Evolutionary conservation across 2,113 vertebrate genomes (phyloP), one percentile per base, ranked within the genome.

Genomic region (Xenotilapia leptura): DNA sequence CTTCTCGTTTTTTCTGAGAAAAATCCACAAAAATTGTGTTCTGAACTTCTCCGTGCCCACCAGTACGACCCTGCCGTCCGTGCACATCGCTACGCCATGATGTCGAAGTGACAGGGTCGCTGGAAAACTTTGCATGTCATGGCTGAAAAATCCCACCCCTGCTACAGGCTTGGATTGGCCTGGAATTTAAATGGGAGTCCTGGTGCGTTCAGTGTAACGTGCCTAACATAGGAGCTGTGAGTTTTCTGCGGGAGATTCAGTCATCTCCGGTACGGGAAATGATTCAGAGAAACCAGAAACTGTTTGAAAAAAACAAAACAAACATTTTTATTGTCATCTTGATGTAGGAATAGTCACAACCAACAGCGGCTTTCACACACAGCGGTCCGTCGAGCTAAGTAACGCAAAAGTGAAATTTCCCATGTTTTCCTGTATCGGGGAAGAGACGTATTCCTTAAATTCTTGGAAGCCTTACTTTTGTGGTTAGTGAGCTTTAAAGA

Each of bases 41-140:
- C 55, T 62, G 5, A 91, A 92, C 84, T 93, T 94, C 51, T 88
- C 73, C 23, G 73, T 82, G 65, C 49, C 91, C 80, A 85, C 88
- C 77, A 88, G 89, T 33, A 54, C 28, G 21, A 17, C 21, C 88
- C 87, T 81, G 4, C 53, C 45, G 40, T 6, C 17, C 49, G 47
- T 79, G 91, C 90, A 85, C 95, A 92, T 94, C 83, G 47, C 95
- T 95, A 96, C 96, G 96, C 96, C 96, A 96, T 96, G 95, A 96
- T 96, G 93, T 95, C 92, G 88, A 82, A 92, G 93, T 93, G 93
- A 90, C 91, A 77, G 70, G 80, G 58, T 42, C 36, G 86, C 38
- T 84, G 86, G 86, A 96, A 95, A 94, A 90, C 84, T 90, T 75
- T 28, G 85, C 85, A 94, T 96, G 96, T 96, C 95, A 95, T 38